These are phyloP conservation scores for Haemorhous mexicanus DNA, from an alignment of 2,113 vertebrate species.

Conservation along the genomic window DNA sequence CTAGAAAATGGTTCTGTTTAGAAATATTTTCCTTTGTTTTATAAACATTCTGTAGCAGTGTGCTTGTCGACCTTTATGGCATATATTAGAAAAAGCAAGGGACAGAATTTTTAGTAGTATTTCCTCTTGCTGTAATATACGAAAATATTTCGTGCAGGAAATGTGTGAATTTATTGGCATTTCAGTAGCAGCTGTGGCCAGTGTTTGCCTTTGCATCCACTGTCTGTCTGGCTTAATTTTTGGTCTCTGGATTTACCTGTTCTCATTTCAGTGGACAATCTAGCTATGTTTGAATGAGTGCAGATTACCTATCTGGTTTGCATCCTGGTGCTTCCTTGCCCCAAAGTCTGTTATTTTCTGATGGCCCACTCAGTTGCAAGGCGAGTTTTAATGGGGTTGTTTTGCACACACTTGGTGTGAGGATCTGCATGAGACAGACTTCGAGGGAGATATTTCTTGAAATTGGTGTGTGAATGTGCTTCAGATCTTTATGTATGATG, in stretches of 20 bases:
- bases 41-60: slow-evolving; percentile 9
- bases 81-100: neutral
- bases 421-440: neutral
- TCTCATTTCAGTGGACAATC: neutral
- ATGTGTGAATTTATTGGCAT: neutral
- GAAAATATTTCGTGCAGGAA: neutral
- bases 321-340: neutral
- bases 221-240: neutral
- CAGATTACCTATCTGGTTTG: neutral
- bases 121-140: neutral
- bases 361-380: neutral
- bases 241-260: neutral
- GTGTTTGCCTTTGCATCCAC: neutral
- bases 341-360: neutral
- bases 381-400: neutral
- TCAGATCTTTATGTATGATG: neutral
- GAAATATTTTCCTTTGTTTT: slow-evolving; percentile 42
- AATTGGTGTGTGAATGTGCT: neutral
- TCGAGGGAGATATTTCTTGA: neutral
- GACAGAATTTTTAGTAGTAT: neutral
- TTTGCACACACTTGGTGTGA: neutral
- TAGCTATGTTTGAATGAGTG: neutral
- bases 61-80: neutral
- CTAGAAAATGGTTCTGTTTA: neutral
- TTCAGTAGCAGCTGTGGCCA: neutral